Evolutionary conservation across 2,888 invertebrate species (phyloP), one percentile per base, ranked within the genome.

Genomic region (Agrenia bidenticulata): DNA sequence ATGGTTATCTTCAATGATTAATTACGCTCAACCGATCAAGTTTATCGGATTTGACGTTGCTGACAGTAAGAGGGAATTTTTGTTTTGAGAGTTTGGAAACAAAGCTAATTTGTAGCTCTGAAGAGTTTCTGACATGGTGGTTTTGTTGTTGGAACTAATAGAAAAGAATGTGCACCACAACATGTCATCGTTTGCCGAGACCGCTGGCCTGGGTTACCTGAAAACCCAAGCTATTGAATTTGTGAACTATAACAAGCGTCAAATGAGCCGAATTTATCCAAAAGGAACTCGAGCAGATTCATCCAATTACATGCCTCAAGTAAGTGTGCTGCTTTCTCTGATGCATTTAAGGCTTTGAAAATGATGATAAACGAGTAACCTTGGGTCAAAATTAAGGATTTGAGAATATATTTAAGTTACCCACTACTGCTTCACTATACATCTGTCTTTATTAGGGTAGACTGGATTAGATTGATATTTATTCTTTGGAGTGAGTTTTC

Each of bases 121-220:
- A 45, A 19, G n/a, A 5, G 45, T 19, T 9, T 5, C n/a, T 17
- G 45, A 45, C 17, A 19, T 17, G 19, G 15, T 45, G n/a, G n/a
- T 19, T 39, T 39, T 15, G 9, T 39, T 15, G 39, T 39, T 39
- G 9, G 60, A 37, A 2, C 72, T 82, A 84, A 58, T 83, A 96
- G 96, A 93, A 78, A 90, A 92, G 80, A 96, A 96, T 82, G 88
- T 94, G 78, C 90, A 94, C 82, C 92, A 94, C 84, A 96, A 98
- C 82, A 99, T 99, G 99, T 98, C 97, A 4, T 98, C 97, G 69
- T 99, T 98, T 83, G 94, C 98, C 76, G 99, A 99, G 83, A 95
- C 94, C 24, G 90, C 94, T 55, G 99, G 97, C 77, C 87, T 99
- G 82, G 94, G 92, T 81, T 94, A 93, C 80, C 84, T 99, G 73